Percentiles rank a stretch among this genome's conserved stretches.
phyloP scores from a whole-genome alignment of 1,140 invertebrate species.

The Argopecten irradians region DNA sequence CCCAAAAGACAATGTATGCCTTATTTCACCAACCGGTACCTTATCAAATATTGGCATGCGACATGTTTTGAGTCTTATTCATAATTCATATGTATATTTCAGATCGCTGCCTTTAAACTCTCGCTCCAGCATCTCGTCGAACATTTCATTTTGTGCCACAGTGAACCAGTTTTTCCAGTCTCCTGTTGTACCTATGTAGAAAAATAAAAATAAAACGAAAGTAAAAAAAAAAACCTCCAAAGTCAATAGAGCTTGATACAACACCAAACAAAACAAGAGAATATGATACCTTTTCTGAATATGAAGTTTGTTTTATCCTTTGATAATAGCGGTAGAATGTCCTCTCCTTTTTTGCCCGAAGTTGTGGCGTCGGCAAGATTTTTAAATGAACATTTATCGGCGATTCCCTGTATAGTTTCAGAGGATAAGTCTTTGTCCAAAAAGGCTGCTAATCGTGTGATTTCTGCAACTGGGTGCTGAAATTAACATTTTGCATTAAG shows the following conservation, averaged over 20 bases:
- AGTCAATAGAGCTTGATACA: too few species aligned
- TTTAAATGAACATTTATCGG: slow-evolving; percentile 8
- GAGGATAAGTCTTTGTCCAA: not conserved
- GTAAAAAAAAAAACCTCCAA: too few species aligned
- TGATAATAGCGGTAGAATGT: not conserved
- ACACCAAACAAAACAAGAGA: not conserved
- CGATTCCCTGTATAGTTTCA: not conserved
- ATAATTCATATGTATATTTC: not conserved
- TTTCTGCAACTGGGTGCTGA: not conserved
- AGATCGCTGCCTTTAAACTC: not conserved
- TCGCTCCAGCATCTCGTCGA: not conserved
- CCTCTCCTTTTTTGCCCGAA: not conserved
- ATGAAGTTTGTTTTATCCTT: not conserved
- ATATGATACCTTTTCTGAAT: slow-evolving; percentile 5
- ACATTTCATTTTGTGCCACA: not conserved
- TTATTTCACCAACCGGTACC: too few species aligned
- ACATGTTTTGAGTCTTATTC: too few species aligned
- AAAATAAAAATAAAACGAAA: not conserved
- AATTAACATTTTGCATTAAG: not conserved
- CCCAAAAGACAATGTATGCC: too few species aligned
- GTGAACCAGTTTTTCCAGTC: slow-evolving; percentile 14
- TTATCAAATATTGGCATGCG: too few species aligned
- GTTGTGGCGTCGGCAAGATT: not conserved
- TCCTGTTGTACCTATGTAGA: not conserved
- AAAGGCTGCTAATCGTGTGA: not conserved